Evolutionary conservation across 37 sponge, comb jelly and placozoan species (phyloP).

Genomic region (Mnemiopsis leidyi): DNA sequence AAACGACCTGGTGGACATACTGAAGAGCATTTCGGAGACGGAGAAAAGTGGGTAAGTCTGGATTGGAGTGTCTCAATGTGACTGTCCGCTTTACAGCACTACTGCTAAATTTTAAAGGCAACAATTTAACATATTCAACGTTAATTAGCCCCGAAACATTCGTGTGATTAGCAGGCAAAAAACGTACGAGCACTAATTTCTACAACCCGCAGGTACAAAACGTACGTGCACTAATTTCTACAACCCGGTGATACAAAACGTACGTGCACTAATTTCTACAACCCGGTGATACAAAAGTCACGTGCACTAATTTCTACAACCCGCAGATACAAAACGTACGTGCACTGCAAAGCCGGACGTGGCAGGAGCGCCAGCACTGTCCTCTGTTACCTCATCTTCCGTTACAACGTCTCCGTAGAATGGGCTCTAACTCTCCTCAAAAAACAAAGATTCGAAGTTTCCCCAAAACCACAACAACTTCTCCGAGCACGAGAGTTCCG

Average conservation of each 20-base stretch:
- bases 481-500: background rate
- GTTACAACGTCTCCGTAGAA: background rate
- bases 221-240: too few species aligned
- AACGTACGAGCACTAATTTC: too few species aligned
- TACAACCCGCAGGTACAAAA: too few species aligned
- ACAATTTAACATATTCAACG: too few species aligned
- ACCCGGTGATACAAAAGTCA: too few species aligned
- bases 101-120: too few species aligned
- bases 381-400: conserved; percentile 1
- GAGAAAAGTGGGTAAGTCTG: conserved; percentile 13
- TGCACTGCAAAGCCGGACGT: conserved; percentile 5
- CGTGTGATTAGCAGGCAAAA: too few species aligned
- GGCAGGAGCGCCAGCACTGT: background rate
- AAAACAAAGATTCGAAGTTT: conserved; percentile 2
- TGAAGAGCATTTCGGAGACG: conserved; percentile 5
- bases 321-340: background rate
- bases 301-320: background rate
- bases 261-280: too few species aligned
- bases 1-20: background rate
- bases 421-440: conserved; percentile 4
- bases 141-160: too few species aligned
- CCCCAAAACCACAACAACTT: conserved; percentile 5
- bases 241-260: too few species aligned
- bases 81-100: too few species aligned
- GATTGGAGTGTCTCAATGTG: too few species aligned